Percentiles rank a stretch among this genome's conserved stretches.
Conservation (phyloP, 53 echinoderm and acorn worm species). For the Patiria pectinifera region DNA sequence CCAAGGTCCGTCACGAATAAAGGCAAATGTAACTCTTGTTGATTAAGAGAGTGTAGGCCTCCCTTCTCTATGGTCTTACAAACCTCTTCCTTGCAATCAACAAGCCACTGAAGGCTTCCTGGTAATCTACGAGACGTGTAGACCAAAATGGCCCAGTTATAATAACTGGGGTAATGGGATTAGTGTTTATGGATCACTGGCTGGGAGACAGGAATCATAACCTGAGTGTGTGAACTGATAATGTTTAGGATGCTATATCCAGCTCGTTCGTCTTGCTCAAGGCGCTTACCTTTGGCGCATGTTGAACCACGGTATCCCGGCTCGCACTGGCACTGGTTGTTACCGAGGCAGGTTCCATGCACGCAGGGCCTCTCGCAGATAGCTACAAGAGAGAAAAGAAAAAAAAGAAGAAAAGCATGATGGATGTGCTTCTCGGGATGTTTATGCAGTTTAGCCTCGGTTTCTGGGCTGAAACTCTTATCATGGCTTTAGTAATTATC, state of each 20-base stretch:
- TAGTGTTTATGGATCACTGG: background rate
- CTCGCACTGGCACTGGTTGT: slow-evolving; percentile 77
- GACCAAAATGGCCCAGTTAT: background rate
- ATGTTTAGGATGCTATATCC: background rate
- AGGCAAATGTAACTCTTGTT: background rate
- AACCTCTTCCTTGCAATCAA: background rate
- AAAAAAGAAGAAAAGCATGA: background rate
- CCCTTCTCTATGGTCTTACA: too few relatives aligned
- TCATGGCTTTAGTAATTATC: too few relatives aligned
- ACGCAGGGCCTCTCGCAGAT: slow-evolving; percentile 76
- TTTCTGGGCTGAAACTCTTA: too few relatives aligned
- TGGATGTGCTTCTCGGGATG: background rate
- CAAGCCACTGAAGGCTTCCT: background rate
- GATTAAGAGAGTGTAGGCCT: background rate
- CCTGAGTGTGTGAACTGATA: background rate
- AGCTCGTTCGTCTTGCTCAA: background rate
- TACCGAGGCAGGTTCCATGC: slow-evolving; percentile 83
- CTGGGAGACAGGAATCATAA: background rate
- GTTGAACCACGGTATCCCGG: slow-evolving; percentile 77
- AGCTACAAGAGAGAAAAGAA: slow-evolving; percentile 58
- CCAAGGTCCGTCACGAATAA: background rate
- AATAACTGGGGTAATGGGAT: background rate
- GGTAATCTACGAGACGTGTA: background rate
- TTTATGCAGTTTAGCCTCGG: background rate
- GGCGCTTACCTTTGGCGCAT: slow-evolving; percentile 80